Evolutionary conservation across 1,140 invertebrate genomes (phyloP), one percentile per base, ranked within the genome.

Genomic region (Drosophila jambulina): DNA sequence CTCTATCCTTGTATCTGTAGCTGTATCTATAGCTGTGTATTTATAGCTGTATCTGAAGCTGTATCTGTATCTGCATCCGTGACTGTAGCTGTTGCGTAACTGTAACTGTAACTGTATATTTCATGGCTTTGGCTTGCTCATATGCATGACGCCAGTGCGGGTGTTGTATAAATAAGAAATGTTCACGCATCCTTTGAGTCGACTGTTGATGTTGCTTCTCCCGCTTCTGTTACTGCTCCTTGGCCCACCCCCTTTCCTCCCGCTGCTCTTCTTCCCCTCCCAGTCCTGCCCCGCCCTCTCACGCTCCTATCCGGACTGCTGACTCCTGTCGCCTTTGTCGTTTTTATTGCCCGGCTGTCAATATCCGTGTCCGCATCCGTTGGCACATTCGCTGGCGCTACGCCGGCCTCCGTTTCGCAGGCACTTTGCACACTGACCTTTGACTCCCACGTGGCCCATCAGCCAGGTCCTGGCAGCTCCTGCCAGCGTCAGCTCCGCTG

Each of bases 111-210:
- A 38, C 53, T 54, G 34, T 56, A 56, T 56, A 25, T 56, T 56
- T 56, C 34, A 56, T 38, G 53, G 53, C 21, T 23, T 38, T 54
- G 32, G 51, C 32, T 6, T 54, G 32, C 17, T 32, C 38, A 61
- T 67, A 29, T 49, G 45, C 43, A 61, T 51, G 43, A 54, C n/a
- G 46, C 29, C 27, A 21, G 17, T 42, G 38, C 21, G 40, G 61
- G 38, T 53, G 60, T 45, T 76, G 59, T 51, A 75, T 76, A 67
- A 76, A 76, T 76, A 76, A 76, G 54, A 59, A 45, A 76, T 76
- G 61, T 57, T 58, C 74, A 58, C 72, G 74, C 53, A 67, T 76
- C 72, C 61, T 67, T 75, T 63, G 49, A 40, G 38, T 38, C 53
- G 56, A 62, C 46, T 49, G 71, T 53, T 51, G 57, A 38, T 60